Evolutionary conservation across 1,140 invertebrate species (phyloP).

Genomic region (Bombus cullumanus): DNA sequence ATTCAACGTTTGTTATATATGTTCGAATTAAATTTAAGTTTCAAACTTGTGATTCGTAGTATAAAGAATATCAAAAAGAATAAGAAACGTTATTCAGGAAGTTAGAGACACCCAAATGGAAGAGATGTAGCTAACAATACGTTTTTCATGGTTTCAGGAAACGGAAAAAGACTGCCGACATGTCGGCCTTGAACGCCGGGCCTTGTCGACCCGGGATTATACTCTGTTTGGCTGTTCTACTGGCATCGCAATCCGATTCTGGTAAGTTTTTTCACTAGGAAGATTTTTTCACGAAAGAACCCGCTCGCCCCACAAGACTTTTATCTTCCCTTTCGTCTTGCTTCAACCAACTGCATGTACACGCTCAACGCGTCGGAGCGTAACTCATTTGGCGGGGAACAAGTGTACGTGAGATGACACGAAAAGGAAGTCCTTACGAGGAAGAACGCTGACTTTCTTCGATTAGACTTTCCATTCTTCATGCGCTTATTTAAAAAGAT

Average conservation of each 20-base stretch:
- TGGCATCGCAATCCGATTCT: slow-evolving; percentile 73
- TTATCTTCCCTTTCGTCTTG: slow-evolving; percentile 36
- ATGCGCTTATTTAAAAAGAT: background rate
- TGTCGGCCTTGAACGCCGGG: slow-evolving; percentile 81
- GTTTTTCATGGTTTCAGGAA: slow-evolving; percentile 72
- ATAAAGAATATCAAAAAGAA: background rate
- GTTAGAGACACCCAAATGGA: background rate
- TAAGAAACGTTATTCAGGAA: background rate
- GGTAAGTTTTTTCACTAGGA: slow-evolving; percentile 72
- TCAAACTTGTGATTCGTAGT: too few species aligned
- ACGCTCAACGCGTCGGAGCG: slow-evolving; percentile 47
- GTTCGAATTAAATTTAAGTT: too few species aligned
- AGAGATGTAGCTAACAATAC: background rate
- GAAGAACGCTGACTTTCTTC: slow-evolving; percentile 30
- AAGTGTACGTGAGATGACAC: slow-evolving; percentile 56
- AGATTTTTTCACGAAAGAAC: slow-evolving; percentile 14
- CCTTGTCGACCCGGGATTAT: slow-evolving; percentile 79
- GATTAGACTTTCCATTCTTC: background rate
- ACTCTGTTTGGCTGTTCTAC: slow-evolving; percentile 75
- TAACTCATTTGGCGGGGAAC: slow-evolving; percentile 61
- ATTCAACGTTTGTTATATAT: too few species aligned
- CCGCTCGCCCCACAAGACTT: background rate
- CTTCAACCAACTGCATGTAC: slow-evolving; percentile 20
- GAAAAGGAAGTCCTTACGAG: slow-evolving; percentile 40
- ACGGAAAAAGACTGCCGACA: slow-evolving; percentile 77